Conservation (phyloP, 2,113 vertebrate genomes). For the Salvelinus alpinus region DNA sequence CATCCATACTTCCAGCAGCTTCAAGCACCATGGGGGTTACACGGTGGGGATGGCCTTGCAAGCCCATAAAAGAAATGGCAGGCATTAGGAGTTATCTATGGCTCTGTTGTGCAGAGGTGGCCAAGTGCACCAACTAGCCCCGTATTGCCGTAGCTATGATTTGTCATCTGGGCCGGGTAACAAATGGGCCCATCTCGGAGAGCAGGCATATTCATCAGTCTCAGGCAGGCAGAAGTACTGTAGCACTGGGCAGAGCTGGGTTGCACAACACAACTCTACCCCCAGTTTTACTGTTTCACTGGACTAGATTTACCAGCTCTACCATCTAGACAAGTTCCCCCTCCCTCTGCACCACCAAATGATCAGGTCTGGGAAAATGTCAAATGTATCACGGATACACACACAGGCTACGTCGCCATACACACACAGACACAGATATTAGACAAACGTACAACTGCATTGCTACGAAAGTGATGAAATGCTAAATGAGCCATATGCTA, state of each 20-base stretch:
- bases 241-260: background rate
- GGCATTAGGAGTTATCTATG: conserved; percentile 51
- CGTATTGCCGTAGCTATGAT: conserved; percentile 46
- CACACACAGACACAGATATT: background rate
- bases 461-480: too few species aligned
- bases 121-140: conserved; percentile 46
- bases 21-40: background rate
- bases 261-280: conserved; percentile 1
- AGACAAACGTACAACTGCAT: background rate
- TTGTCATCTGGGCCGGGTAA: conserved; percentile 53
- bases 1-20: conserved; percentile 11
- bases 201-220: conserved; percentile 46
- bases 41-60: conserved; percentile 28
- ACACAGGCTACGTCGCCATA: too few species aligned
- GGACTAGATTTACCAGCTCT: background rate
- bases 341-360: background rate
- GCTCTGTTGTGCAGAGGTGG: conserved; percentile 48
- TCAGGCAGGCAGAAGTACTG: background rate
- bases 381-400: background rate
- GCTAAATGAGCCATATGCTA: too few species aligned
- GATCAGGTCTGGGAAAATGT: background rate
- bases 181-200: conserved; percentile 40
- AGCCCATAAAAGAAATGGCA: conserved; percentile 48
- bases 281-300: too few species aligned
- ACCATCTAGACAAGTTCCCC: too few species aligned